Evolutionary conservation across 2,797 vertebrate species (phyloP).

Genomic region (Pteropus rufus): DNA sequence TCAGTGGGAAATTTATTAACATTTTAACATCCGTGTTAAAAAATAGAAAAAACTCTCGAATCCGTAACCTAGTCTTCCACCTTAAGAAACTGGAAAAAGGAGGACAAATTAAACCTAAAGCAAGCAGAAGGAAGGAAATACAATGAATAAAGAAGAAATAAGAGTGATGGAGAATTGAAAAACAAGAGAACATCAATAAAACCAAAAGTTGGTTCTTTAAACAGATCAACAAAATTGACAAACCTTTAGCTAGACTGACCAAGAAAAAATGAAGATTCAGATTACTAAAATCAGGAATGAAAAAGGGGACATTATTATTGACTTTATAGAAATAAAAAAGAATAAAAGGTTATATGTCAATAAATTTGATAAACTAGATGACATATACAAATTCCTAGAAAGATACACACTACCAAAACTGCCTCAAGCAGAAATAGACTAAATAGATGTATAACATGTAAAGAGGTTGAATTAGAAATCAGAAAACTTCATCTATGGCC

Average conservation of each 20-base stretch:
- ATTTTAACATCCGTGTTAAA: not conserved
- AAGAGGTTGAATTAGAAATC: not conserved
- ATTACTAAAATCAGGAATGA: not conserved
- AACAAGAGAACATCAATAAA: not conserved
- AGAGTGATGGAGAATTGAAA: not conserved
- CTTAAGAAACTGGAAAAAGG: not conserved
- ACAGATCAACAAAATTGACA: not conserved
- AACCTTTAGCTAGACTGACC: not conserved
- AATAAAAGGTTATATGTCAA: not conserved
- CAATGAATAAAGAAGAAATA: not conserved
- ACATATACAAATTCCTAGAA: not conserved
- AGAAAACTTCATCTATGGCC: not conserved
- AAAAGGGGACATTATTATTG: not conserved
- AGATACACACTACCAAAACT: not conserved
- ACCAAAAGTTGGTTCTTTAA: not conserved
- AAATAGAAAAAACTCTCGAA: not conserved
- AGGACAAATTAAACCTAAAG: not conserved
- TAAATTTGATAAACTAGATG: not conserved
- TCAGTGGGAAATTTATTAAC: not conserved
- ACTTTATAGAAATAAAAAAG: not conserved
- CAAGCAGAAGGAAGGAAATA: not conserved
- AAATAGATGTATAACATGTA: not conserved
- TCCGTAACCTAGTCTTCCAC: not conserved
- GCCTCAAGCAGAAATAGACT: not conserved
- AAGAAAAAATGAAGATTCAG: not conserved